Evolutionary conservation across 2,888 invertebrate genomes (phyloP), one percentile per base, ranked within the genome.

Genomic region (Dryobotodes eremita): DNA sequence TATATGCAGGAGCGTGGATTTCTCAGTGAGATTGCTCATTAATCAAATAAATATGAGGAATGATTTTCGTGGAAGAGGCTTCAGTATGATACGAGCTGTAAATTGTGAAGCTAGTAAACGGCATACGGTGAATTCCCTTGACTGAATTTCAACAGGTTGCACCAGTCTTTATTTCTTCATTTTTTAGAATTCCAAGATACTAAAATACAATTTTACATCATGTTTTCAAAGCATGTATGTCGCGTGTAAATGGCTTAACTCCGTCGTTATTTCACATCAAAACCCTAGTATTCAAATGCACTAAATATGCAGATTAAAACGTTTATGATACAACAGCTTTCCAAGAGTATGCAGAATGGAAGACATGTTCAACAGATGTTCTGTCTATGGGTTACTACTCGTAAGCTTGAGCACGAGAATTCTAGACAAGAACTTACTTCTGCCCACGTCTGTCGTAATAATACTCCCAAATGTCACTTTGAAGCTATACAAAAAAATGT

Each of bases 401-500:
- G n/a, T n/a, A 68, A 57, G 36, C 36, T 82, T 50, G 20, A 62
- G 61, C 26, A 59, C 48, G 61, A 66, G 42, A 75, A 77, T 77
- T 74, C 65, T 79, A 85, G 66, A 71, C 68, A 65, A 85, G 64
- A 75, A 57, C 57, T 48, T 84, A 46, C 42, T 65, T 59, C 59
- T 50, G 50, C 77, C 77, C 71, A 89, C 81, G 53, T 73, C 55
- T 61, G 69, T 77, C 7, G 53, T 83, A 83, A 66, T 83, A 83
- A 83, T 83, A 68, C 57, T 86, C 70, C 50, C 46, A 79, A 86
- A 71, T 77, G 77, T 85, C 74, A 78, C 74, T 77, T 75, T 78
- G 69, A 53, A 75, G 69, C 46, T 64, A 66, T 74, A 68, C 46
- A 66, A 73, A 75, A 57, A 71, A 73, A 66, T 83, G 20, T 65